phyloP scores from a whole-genome alignment of 2,888 invertebrate species.

The Campaea margaritaria region DNA sequence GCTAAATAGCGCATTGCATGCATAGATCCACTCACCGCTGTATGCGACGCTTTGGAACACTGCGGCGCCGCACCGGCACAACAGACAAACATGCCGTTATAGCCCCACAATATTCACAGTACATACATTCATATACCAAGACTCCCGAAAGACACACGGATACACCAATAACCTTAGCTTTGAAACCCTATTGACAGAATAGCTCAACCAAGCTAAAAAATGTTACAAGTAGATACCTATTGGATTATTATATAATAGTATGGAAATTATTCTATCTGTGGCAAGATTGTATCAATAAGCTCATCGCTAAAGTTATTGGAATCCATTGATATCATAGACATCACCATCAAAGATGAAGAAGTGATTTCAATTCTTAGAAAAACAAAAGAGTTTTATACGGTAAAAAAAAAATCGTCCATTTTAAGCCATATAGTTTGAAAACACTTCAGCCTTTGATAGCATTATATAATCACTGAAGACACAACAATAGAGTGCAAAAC shows the following conservation, averaged over 20 bases:
- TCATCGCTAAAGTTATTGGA: constrained; percentile 10
- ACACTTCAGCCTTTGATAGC: constrained; percentile 13
- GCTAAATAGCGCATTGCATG: constrained; percentile 69
- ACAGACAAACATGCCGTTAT: constrained; percentile 84
- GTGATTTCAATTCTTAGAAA: constrained; percentile 5
- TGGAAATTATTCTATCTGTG: neutral
- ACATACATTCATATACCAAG: constrained; percentile 32
- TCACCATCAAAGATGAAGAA: constrained; percentile 7
- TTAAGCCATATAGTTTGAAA: constrained; percentile 8
- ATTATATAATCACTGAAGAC: constrained; percentile 13
- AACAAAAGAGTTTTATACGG: too few relatives aligned
- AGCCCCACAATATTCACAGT: constrained; percentile 52
- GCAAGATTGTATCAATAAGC: constrained; percentile 1
- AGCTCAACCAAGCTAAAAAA: neutral
- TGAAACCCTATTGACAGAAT: neutral
- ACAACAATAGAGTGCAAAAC: constrained; percentile 26
- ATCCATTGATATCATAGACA: constrained; percentile 8
- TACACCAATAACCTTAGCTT: constrained; percentile 10
- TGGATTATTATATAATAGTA: neutral
- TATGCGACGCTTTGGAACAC: constrained; percentile 98
- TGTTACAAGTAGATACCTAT: neutral
- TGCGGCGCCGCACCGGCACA: constrained; percentile 85
- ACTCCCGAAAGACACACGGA: constrained; percentile 14
- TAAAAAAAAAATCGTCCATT: too few relatives aligned
- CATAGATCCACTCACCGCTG: constrained; percentile 93